A percentile compares a stretch with the other conserved stretches of the same genome.
phyloP scores from a whole-genome alignment of 2,113 vertebrate genomes.

The human (Homo sapiens) region DNA sequence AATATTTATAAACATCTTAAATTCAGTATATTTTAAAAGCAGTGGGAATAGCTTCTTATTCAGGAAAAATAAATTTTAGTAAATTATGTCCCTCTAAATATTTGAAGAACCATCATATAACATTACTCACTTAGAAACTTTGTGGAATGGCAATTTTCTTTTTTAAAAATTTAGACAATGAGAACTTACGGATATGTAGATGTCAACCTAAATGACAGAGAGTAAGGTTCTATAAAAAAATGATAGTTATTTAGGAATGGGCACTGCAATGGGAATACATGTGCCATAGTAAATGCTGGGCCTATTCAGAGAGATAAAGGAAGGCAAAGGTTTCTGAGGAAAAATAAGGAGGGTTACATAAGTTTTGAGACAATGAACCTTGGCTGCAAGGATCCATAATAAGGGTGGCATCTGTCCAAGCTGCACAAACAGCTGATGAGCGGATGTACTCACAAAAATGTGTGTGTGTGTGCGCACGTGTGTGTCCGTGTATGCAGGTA shows the following conservation, averaged over 20 bases:
- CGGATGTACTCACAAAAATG: not conserved
- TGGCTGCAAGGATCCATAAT: not conserved
- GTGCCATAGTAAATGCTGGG: not conserved
- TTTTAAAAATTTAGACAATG: not conserved
- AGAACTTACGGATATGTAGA: not conserved
- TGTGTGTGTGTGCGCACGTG: no score
- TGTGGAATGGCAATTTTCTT: not conserved
- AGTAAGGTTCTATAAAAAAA: not conserved
- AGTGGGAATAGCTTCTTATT: not conserved
- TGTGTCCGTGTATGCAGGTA: not conserved
- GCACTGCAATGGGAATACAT: not conserved
- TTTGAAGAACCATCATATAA: not conserved
- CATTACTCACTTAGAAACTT: not conserved
- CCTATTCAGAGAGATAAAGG: not conserved
- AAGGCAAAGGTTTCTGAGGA: not conserved
- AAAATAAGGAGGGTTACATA: not conserved
- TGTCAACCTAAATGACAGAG: not conserved
- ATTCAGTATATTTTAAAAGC: not conserved
- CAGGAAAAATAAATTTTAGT: not conserved
- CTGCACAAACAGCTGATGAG: not conserved
- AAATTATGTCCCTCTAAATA: not conserved
- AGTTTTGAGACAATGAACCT: not conserved
- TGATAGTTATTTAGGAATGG: not conserved
- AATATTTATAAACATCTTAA: not conserved
- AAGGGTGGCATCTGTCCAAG: not conserved